phyloP scores from a whole-genome alignment of 2,888 invertebrate species.

The Chloroclystis v-ata region DNA sequence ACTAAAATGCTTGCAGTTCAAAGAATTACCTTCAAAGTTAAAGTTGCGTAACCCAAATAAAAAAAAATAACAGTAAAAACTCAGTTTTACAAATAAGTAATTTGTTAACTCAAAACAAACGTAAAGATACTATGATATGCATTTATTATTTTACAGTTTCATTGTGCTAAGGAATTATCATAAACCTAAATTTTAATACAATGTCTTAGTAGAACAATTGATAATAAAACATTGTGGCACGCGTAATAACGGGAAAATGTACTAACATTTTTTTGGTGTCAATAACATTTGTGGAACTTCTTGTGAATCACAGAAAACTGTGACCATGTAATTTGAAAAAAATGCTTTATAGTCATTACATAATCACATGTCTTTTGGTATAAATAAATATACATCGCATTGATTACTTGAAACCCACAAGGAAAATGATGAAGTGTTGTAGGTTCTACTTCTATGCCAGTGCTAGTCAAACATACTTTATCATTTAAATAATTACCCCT shows the following conservation, averaged over 20 bases:
- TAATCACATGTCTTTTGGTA: too few species aligned
- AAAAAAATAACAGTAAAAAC: background rate
- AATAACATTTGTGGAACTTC: background rate
- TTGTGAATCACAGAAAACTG: too few species aligned
- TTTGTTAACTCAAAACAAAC: background rate
- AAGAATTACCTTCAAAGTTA: too few species aligned
- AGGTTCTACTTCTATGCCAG: background rate
- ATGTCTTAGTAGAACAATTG: conserved; percentile 25
- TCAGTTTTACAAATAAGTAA: background rate
- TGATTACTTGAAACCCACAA: too few species aligned
- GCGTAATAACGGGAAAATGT: conserved; percentile 24
- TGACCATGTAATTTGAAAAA: too few species aligned
- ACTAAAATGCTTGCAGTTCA: too few species aligned
- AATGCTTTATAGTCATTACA: too few species aligned
- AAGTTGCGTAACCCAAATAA: too few species aligned
- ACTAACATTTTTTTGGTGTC: background rate
- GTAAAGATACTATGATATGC: conserved; percentile 14
- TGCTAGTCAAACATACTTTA: too few species aligned
- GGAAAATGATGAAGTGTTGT: too few species aligned
- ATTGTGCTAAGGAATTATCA: conserved; percentile 16
- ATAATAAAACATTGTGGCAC: conserved; percentile 29
- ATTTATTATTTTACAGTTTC: conserved; percentile 9
- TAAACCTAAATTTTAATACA: conserved; percentile 29
- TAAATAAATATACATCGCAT: too few species aligned
- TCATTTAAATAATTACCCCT: too few species aligned